These are phyloP conservation scores for Scarus forsteni DNA, from an alignment of 2,797 vertebrate genomes.

Conservation along the genomic window DNA sequence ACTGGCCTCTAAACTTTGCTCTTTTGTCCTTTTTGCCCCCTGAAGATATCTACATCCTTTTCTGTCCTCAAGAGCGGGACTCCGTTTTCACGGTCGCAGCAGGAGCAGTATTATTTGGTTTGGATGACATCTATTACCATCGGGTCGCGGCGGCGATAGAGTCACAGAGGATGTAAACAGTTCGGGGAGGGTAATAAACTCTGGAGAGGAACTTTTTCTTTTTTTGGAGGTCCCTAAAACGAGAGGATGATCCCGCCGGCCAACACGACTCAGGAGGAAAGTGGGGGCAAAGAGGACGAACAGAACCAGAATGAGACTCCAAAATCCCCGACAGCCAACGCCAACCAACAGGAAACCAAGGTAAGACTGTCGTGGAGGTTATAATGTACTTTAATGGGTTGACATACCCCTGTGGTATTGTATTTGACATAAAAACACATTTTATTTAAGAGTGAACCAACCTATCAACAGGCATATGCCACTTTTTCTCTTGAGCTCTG, in stretches of 20 bases:
- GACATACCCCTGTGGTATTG: not conserved
- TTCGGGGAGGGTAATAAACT: conserved; percentile 30
- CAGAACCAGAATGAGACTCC: conserved; percentile 76
- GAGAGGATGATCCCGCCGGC: conserved; percentile 85
- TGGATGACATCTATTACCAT: conserved; percentile 40
- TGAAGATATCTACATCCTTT: conserved; percentile 11
- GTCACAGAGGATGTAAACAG: conserved; percentile 61
- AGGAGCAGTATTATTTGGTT: conserved; percentile 21
- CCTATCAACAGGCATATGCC: conserved; percentile 6
- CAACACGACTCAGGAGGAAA: conserved; percentile 80
- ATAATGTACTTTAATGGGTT: not conserved
- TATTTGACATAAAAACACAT: conserved; percentile 5
- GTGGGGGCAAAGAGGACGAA: conserved; percentile 79
- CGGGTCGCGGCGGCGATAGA: conserved; percentile 44
- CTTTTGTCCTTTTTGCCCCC: not conserved
- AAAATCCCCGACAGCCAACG: conserved; percentile 76
- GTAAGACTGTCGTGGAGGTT: conserved; percentile 62
- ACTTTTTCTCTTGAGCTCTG: too few species aligned
- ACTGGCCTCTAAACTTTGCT: conserved; percentile 22
- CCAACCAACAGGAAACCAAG: conserved; percentile 85
- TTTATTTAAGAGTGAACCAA: conserved; percentile 26
- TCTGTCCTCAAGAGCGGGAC: conserved; percentile 15
- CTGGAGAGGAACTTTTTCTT: conserved; percentile 29
- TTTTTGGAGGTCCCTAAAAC: conserved; percentile 31
- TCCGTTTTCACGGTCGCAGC: conserved; percentile 13